Base-by-base conservation (phyloP, 2,797 vertebrate genomes). In the Geotrypetes seraphini region DNA sequence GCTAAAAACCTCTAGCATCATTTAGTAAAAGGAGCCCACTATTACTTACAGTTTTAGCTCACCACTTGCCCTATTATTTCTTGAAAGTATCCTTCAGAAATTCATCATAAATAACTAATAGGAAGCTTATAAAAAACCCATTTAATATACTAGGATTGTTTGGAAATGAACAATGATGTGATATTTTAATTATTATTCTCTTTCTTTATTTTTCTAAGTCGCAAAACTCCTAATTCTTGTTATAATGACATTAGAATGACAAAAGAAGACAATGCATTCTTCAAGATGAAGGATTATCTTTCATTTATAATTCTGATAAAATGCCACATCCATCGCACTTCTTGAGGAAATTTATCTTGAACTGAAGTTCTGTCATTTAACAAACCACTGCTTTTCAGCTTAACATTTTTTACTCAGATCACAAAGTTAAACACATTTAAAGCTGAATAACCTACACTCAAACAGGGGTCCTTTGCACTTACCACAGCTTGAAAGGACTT, bases 141-240 rank as follows among this genome's bases (percentile, higher is more conserved):
- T 33, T 46, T 27, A 33, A 39, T 22, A 15, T 30, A 36, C 53
- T 12, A 21, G 7, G 7, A 11, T 39, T 22, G 39, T 55, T 48
- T 19, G 37, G 10, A 7, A 43, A 19, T 24, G 25, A 41, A 26
- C 12, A 36, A 30, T 45, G 19, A 12, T 38, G 48, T 47, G 19
- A 2, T 46, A 12, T 43, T 47, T 48, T 36, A 35, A 13, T 34
- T 33, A n/a, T 35, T 43, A 16, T 3, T 31, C 19, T 14, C 11
- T 10, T 16, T 42, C 26, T 37, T 13, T 5, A 9, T 43, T 45
- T 42, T 13, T 28, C 12, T 8, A 36, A 37, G 10, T 21, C 16
- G 11, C 0, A 17, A 10, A 26, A 5, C 42, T 53, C 48, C 7
- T 8, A 36, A 11, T 31, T 4, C 2, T 38, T 50, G 10, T 36